Percentiles rank a stretch among this genome's conserved stretches.
These are phyloP conservation scores for Pitangus sulphuratus DNA, from an alignment of 2,797 vertebrate genomes.

Conservation along the genomic window DNA sequence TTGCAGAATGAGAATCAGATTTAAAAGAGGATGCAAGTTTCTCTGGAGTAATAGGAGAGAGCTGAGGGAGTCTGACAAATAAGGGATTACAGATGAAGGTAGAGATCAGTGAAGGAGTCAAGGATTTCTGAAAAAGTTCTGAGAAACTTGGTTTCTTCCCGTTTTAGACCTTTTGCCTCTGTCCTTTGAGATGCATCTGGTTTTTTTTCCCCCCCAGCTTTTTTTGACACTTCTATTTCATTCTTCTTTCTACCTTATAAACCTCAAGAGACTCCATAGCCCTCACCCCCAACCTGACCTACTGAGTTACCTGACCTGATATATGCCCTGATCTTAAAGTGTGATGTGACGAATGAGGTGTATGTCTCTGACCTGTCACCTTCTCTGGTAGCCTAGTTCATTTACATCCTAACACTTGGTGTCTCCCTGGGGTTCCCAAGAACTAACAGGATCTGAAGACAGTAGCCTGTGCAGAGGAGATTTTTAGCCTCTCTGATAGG, in stretches of 20 bases:
- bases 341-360: conserved; percentile 56
- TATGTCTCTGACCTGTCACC: background rate
- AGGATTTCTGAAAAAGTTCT: background rate
- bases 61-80: background rate
- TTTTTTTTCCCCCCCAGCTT: background rate
- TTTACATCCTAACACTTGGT: background rate
- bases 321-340: background rate
- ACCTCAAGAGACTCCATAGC: background rate
- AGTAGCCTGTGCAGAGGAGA: background rate
- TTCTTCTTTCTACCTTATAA: conserved; percentile 20
- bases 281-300: background rate
- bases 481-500: background rate
- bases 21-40: background rate
- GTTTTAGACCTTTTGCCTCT: background rate
- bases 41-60: background rate
- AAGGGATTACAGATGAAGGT: background rate
- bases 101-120: background rate
- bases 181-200: background rate
- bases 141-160: background rate
- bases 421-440: background rate
- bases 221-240: background rate
- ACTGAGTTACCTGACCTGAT: conserved; percentile 23
- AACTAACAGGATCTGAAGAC: conserved; percentile 16
- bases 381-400: conserved; percentile 33
- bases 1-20: background rate